These are phyloP conservation scores for Acanthosoma haemorrhoidale DNA, from an alignment of 2,888 invertebrate species.

Conservation along the genomic window DNA sequence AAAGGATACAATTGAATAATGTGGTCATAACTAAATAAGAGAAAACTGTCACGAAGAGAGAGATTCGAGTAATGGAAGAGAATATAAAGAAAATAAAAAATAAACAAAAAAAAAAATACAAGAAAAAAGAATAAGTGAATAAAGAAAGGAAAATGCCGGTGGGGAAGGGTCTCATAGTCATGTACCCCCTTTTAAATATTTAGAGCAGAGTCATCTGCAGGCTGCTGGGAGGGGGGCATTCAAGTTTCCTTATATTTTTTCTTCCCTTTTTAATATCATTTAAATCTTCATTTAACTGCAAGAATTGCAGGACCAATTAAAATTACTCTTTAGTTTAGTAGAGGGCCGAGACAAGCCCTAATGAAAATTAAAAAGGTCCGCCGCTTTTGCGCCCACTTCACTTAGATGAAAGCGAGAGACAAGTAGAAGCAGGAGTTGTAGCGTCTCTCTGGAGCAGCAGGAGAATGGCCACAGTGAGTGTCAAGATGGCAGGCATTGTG, in stretches of 20 bases:
- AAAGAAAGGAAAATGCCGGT: not conserved
- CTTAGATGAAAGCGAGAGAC: no score
- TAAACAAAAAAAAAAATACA: not conserved
- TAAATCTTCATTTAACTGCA: not conserved
- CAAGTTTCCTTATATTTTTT: not conserved
- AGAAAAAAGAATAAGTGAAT: slow-evolving; percentile 7
- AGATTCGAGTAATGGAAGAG: not conserved
- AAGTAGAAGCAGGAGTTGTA: no score
- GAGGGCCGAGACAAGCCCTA: no score
- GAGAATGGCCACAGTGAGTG: no score
- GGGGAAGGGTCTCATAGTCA: not conserved
- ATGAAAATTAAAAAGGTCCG: not conserved
- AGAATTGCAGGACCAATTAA: not conserved
- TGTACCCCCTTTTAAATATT: not conserved
- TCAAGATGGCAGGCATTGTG: no score
- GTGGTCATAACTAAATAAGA: no score
- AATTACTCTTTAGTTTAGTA: no score
- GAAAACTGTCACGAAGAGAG: not conserved
- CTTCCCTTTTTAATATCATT: not conserved
- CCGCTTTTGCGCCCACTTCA: no score
- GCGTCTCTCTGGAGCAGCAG: no score
- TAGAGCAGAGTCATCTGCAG: not conserved
- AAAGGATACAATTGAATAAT: no score
- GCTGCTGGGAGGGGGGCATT: no score
- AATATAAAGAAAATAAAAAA: not conserved